These are phyloP conservation scores for Cancer borealis DNA, from an alignment of 2,888 invertebrate genomes.

Conservation along the genomic window DNA sequence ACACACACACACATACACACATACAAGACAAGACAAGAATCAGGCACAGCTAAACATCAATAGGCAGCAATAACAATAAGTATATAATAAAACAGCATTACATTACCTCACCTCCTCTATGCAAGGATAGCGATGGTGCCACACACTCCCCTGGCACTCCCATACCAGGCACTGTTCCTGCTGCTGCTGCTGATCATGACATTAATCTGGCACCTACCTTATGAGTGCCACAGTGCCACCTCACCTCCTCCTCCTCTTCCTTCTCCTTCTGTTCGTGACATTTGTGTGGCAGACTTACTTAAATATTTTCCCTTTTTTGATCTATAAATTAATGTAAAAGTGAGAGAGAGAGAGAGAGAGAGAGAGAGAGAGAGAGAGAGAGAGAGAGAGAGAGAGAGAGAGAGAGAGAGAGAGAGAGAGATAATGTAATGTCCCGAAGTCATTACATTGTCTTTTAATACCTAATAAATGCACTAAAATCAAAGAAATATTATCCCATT, in stretches of 20 bases:
- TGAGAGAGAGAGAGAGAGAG: conserved; percentile 24
- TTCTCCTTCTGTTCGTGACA: not conserved
- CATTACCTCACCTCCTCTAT: not conserved
- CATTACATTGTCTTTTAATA: too few species aligned
- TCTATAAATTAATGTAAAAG: not conserved
- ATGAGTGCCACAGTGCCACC: not conserved
- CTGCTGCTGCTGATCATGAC: not conserved
- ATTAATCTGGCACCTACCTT: not conserved
- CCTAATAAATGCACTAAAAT: too few species aligned
- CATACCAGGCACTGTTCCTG: not conserved
- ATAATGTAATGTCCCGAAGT: too few species aligned
- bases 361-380: conserved; percentile 40
- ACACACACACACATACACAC: not conserved
- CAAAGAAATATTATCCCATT: not conserved
- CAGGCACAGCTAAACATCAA: not conserved
- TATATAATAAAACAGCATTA: not conserved
- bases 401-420: conserved; percentile 36
- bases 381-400: conserved; percentile 43
- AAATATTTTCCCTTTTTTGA: not conserved
- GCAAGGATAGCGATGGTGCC: not conserved
- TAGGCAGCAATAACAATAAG: not conserved
- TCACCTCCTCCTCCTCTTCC: not conserved
- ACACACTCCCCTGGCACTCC: not conserved
- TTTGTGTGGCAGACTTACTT: not conserved
- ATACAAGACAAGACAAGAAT: not conserved